Base-by-base conservation (phyloP, 53 echinoderm and acorn worm species). In the Echinometra lucunter region DNA sequence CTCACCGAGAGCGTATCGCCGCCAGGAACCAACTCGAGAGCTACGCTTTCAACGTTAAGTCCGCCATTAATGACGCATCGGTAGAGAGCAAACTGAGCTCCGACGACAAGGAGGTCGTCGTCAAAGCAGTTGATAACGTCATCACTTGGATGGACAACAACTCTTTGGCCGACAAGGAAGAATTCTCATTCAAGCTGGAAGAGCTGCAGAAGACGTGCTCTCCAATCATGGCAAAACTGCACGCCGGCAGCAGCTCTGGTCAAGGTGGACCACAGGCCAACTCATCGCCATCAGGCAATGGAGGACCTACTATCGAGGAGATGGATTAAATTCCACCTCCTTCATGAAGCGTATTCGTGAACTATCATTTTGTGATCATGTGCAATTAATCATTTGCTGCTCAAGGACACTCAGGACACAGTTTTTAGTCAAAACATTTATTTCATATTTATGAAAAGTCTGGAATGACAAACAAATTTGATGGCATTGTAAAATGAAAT, bases 221-320 rank as follows among this genome's bases (percentile, higher is more conserved):
- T 45, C 97, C 98, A 4, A 93, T 98, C 81, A 97, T 98, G 98
- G 94, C 97, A 70, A 98, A 98, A 94, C 28, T 98, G 28, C 95
- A 98, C 82, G 70, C 94, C 12, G 94, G 58, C 44, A 53, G 13
- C 53, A 53, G 53, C 53, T 53, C 53, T 11, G 53, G 53, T 53
- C 53, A 53, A 53, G 5, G 53, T 53, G 53, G 4, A 2, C 44
- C 66, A 17, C 85, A 37, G 45, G 32, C 58, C 16, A n/a, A 58
- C 1, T 17, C 37, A 35, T 56, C 42, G 35, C 30, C 80, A 58
- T 53, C 53, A 53, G 53, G 53, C 4, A 53, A 53, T 53, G 96
- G 95, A 12, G 97, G 95, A 32, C 98, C 98, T 1, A 96, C 95
- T 42, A 96, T 97, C 30, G 98, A 98, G 56, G 98, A 98, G 93